Base-by-base conservation (phyloP, 2,888 invertebrate genomes). In the Metacarcinus magister region DNA sequence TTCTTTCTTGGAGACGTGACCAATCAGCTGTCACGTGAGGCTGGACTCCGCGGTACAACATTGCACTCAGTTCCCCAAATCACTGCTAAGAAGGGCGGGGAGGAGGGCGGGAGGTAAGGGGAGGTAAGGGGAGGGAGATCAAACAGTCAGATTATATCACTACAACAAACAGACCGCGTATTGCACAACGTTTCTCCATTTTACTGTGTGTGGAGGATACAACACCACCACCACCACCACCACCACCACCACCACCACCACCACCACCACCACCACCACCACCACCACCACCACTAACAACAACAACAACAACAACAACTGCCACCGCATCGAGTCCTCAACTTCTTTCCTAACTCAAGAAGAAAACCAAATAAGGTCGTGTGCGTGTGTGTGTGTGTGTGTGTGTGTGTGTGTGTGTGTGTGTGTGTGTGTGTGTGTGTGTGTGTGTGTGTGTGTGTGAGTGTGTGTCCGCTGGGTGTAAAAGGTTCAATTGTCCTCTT, bases 401-500 rank as follows among this genome's bases (percentile, higher is more conserved):
- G 48, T 48, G 48, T 13, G 48, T 48, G 48, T 48, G 48, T 13
- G 48, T 48, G 23, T 90, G 44, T 32, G 44, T 90, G 44, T 90
- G 44, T 32, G 44, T 90, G 44, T 90, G 43, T 32, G 39, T 90
- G 39, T 90, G 44, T 32, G 39, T 67, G 67, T 67, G 67, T n/a
- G 67, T 67, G 67, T 67, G 67, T n/a, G 67, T 67, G 67, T 67
- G 39, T 32, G 44, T 90, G 90, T 43, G 44, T 90, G 90, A 39
- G 90, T 90, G 90, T 90, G 28, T 39, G 90, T 4, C 8, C 39
- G 90, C 32, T 1, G 1, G 67, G 60, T 5, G 67, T 67, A 67
- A 67, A 23, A 67, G 67, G 67, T 1, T 67, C 67, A 19, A 67
- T 67, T 67, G 67, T n/a, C 67, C 67, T 67, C 67, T 67, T 67